These are phyloP conservation scores for Holothuria leucospilota DNA, from an alignment of 53 echinoderm and acorn worm species.

Conservation along the genomic window DNA sequence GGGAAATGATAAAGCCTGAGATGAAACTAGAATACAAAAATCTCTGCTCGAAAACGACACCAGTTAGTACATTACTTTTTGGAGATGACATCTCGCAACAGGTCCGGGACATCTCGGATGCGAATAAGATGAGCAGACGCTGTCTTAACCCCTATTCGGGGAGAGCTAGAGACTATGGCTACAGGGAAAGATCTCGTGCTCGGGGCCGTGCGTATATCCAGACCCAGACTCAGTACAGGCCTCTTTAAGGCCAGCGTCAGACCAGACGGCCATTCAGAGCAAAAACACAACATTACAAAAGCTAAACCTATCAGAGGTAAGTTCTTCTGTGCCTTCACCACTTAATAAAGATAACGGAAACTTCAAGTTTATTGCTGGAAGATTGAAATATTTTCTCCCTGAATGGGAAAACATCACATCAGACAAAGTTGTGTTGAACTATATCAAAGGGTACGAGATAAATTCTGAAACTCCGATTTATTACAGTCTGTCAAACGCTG, in stretches of 20 bases:
- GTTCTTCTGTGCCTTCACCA: too few relatives aligned
- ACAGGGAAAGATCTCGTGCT: neutral
- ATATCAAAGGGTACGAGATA: constrained; percentile 2
- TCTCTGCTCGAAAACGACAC: too few relatives aligned
- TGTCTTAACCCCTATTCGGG: neutral
- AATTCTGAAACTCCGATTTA: neutral
- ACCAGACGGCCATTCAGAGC: too few relatives aligned
- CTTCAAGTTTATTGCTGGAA: neutral
- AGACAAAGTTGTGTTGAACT: neutral
- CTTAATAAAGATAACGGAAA: neutral
- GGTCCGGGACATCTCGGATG: too few relatives aligned
- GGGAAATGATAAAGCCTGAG: too few relatives aligned
- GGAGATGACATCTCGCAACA: too few relatives aligned
- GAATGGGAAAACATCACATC: constrained; percentile 1
- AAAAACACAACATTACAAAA: too few relatives aligned
- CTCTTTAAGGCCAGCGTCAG: constrained; percentile 5
- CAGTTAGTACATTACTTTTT: constrained; percentile 1
- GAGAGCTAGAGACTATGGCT: too few relatives aligned
- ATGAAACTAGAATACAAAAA: too few relatives aligned
- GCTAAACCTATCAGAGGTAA: too few relatives aligned
- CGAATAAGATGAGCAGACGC: too few relatives aligned
- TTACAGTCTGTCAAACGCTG: neutral
- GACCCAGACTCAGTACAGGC: neutral
- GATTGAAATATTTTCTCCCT: too few relatives aligned
- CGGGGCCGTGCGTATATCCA: neutral